These are phyloP conservation scores for Brenthis daphne DNA, from an alignment of 2,888 invertebrate genomes.

Conservation along the genomic window DNA sequence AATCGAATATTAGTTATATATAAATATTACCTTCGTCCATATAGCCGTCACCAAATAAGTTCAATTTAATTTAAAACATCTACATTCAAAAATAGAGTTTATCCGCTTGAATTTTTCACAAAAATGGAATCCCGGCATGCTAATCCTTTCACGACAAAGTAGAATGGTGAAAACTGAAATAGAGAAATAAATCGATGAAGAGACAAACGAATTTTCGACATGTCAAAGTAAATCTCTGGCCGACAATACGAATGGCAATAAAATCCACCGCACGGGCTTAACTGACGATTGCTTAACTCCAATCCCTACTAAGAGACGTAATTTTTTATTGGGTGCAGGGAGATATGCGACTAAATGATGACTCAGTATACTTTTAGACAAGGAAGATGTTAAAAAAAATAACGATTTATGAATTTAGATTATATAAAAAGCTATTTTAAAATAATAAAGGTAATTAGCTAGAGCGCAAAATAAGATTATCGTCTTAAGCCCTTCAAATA, in stretches of 20 bases:
- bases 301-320: conserved; percentile 54
- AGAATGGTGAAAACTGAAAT: conserved; percentile 39
- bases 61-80: no score
- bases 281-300: conserved; percentile 67
- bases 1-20: no score
- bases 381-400: no score
- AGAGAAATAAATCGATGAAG: conserved; percentile 38
- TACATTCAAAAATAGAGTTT: not conserved
- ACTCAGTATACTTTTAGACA: conserved; percentile 10
- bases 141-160: conserved; percentile 39
- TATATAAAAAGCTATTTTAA: no score
- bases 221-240: conserved; percentile 78
- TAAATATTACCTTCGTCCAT: no score
- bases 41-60: no score
- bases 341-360: conserved; percentile 1
- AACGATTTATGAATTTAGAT: no score
- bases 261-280: conserved; percentile 69
- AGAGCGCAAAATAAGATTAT: no score
- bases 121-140: conserved; percentile 31
- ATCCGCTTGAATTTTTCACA: conserved; percentile 18
- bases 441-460: no score
- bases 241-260: conserved; percentile 80
- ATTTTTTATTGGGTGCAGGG: conserved; percentile 21
- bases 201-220: conserved; percentile 76
- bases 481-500: no score